Evolutionary conservation across 2,113 vertebrate genomes (phyloP).

Genomic region (Vireo altiloquus): DNA sequence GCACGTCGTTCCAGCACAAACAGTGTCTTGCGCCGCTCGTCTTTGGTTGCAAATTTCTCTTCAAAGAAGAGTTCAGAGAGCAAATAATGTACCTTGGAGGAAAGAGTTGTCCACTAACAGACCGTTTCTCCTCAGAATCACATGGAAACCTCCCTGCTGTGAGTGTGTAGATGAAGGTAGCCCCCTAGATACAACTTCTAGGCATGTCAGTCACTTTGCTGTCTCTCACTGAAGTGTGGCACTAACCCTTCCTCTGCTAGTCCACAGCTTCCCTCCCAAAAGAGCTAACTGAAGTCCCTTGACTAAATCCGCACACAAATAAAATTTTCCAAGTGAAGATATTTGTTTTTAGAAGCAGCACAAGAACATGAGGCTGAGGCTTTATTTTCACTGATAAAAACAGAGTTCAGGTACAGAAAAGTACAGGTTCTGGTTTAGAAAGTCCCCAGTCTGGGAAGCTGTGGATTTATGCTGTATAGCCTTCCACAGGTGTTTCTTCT

Average conservation of each 20-base stretch:
- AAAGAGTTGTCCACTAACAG: not conserved
- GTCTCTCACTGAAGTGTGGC: accelerated
- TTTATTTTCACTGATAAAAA: not conserved
- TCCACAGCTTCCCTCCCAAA: not conserved
- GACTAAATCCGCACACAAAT: not conserved
- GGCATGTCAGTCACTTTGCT: not conserved
- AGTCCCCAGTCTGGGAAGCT: not conserved
- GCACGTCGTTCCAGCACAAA: not conserved
- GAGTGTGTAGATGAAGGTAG: conserved; percentile 32
- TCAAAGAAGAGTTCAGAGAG: conserved; percentile 22
- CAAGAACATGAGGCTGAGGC: not conserved
- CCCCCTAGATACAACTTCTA: not conserved
- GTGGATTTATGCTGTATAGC: not conserved
- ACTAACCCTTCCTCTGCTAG: not conserved
- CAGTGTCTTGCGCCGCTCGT: not conserved
- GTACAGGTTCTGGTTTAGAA: not conserved
- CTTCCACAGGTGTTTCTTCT: not conserved
- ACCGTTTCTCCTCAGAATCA: conserved; percentile 2
- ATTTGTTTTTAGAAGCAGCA: not conserved
- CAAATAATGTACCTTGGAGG: not conserved
- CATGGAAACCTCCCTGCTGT: conserved; percentile 28
- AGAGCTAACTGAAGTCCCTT: not conserved
- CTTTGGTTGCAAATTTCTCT: not conserved
- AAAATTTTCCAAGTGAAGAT: not conserved
- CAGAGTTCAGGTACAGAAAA: not conserved